A percentile compares a stretch with the other conserved stretches of the same genome.
Evolutionary conservation across 2,888 invertebrate species (phyloP).

Genomic region (Epinotia bilunana): DNA sequence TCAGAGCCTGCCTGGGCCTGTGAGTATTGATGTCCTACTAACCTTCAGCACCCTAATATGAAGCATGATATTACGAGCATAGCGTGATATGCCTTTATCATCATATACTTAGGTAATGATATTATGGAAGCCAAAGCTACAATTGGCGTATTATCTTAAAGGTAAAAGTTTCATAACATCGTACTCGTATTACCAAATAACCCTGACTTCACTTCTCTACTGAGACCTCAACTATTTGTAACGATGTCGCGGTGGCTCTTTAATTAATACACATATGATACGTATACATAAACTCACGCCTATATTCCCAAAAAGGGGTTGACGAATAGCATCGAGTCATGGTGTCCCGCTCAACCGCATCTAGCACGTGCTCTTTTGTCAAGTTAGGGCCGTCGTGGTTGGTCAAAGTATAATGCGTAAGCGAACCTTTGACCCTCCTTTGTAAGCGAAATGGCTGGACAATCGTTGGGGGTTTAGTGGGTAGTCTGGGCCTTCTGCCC

Average conservation of each 20-base stretch:
- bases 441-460: too few species aligned
- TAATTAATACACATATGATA: too few species aligned
- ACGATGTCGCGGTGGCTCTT: background rate
- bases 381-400: too few species aligned
- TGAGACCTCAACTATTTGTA: background rate
- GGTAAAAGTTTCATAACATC: background rate
- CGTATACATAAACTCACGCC: too few species aligned
- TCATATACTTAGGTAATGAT: background rate
- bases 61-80: constrained; percentile 5
- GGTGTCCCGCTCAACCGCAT: too few species aligned
- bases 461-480: too few species aligned
- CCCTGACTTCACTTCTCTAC: background rate
- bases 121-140: constrained; percentile 1
- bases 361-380: too few species aligned
- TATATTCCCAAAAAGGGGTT: too few species aligned
- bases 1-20: constrained; percentile 7
- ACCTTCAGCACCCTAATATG: constrained; percentile 9
- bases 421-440: too few species aligned
- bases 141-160: background rate
- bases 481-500: too few species aligned
- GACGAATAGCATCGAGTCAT: too few species aligned
- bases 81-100: background rate
- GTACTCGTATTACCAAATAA: background rate
- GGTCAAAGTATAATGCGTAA: too few species aligned
- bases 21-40: constrained; percentile 13